A percentile compares a stretch with the other conserved stretches of the same genome.
These are phyloP conservation scores for Caenorhabditis remanei DNA, from an alignment of 1,140 invertebrate genomes.

Conservation along the genomic window DNA sequence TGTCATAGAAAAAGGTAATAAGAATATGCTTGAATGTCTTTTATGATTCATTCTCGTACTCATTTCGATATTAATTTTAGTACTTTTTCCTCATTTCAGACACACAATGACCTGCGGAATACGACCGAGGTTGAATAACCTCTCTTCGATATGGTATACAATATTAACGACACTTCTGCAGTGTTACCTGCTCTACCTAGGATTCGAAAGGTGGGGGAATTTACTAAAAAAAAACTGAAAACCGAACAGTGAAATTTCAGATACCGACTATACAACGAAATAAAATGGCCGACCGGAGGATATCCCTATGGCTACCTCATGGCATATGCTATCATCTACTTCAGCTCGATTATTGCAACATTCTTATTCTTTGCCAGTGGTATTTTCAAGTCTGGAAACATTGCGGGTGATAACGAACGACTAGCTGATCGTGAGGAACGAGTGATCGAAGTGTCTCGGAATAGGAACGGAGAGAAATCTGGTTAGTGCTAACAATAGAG, in stretches of 20 bases:
- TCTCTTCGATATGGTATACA: slow-evolving; percentile 71
- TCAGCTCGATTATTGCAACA: slow-evolving; percentile 71
- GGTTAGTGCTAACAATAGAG: slow-evolving; percentile 28
- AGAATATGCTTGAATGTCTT: neutral
- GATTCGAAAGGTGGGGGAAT: slow-evolving; percentile 67
- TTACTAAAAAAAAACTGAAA: neutral
- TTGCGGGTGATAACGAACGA: slow-evolving; percentile 76
- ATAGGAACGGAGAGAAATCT: slow-evolving; percentile 54
- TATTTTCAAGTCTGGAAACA: slow-evolving; percentile 75
- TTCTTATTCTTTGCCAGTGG: slow-evolving; percentile 72
- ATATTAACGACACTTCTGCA: slow-evolving; percentile 70
- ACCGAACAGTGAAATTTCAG: slow-evolving; percentile 53
- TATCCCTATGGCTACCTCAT: slow-evolving; percentile 73
- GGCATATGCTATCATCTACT: slow-evolving; percentile 70
- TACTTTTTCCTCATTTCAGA: slow-evolving; percentile 1
- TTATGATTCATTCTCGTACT: slow-evolving; percentile 11
- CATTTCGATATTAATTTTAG: neutral
- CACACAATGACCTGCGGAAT: slow-evolving; percentile 14
- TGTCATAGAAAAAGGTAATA: slow-evolving; percentile 16
- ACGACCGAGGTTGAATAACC: slow-evolving; percentile 52
- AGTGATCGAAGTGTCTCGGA: slow-evolving; percentile 67
- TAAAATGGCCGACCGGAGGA: slow-evolving; percentile 75
- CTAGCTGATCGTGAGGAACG: slow-evolving; percentile 70
- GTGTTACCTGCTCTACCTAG: slow-evolving; percentile 74
- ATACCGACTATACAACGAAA: slow-evolving; percentile 75